These are phyloP conservation scores for Aplodontia rufa DNA, from an alignment of 2,113 vertebrate species.

Conservation along the genomic window DNA sequence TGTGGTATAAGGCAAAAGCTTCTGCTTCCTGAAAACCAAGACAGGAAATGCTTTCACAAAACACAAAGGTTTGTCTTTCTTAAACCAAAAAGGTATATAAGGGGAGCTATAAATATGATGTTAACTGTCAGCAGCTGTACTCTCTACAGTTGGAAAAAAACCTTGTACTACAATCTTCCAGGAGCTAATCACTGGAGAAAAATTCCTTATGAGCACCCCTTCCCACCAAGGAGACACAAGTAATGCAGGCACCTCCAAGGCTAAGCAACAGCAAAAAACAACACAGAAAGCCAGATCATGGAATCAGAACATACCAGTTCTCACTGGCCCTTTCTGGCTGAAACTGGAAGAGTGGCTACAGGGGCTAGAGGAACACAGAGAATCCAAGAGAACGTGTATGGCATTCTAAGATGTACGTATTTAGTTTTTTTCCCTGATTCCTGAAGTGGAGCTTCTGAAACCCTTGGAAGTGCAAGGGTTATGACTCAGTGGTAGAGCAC, in stretches of 20 bases:
- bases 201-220: not conserved
- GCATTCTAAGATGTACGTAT: not conserved
- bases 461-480: not conserved
- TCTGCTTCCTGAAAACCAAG: slow-evolving; percentile 92
- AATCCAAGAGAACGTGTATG: not conserved
- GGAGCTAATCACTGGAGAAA: not conserved
- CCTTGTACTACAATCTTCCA: not conserved
- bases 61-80: not conserved
- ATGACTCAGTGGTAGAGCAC: too few relatives aligned
- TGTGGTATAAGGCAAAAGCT: slow-evolving; percentile 97
- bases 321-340: not conserved
- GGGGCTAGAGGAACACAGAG: not conserved
- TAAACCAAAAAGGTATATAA: not conserved
- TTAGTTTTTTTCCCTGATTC: not conserved
- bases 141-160: not conserved
- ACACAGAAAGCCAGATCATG: not conserved
- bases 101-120: not conserved
- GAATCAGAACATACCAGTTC: not conserved
- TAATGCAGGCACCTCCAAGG: not conserved
- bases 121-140: not conserved
- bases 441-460: not conserved
- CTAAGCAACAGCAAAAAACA: not conserved
- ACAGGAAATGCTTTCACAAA: not conserved
- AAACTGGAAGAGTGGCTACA: not conserved
- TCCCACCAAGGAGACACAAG: not conserved